Base-by-base conservation (phyloP, 2,797 vertebrate genomes). In the Trachurus trachurus region DNA sequence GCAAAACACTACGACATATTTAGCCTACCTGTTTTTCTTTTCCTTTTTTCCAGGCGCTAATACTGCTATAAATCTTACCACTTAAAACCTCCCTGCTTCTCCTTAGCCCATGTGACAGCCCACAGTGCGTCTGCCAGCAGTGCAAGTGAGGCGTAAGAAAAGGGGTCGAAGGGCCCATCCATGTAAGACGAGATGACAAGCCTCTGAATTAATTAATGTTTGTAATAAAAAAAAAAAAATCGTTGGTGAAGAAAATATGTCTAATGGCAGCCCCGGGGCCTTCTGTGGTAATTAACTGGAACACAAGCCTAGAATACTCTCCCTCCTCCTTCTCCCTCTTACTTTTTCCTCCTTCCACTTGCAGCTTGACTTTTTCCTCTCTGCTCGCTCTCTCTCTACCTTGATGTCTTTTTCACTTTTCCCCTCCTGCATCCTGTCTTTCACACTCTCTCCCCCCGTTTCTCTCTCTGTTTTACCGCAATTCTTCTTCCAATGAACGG, bases 141-240 rank as follows among this genome's bases (percentile, higher is more conserved):
- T 88, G 90, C 85, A 90, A 91, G 90, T 85, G 87, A 93, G 88
- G 91, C 90, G 80, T 90, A 88, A 92, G 91, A 84, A 92, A 91
- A 87, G 82, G 80, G 94, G 92, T 93, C 90, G 83, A 90, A 94
- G 91, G 92, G 91, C 90, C 87, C 89, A 88, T 93, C 90, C 89
- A 88, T 88, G 92, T 93, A 93, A 93, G 87, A 92, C 86, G 85
- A 92, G 88, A 93, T 93, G 93, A 93, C 93, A 94, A 92, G 92
- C 83, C 89, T 92, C 91, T 87, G 90, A 94, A 95, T 95, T 94
- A 94, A 95, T 95, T 95, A 93, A 95, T 94, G 92, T 94, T 93
- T 90, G 91, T 92, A 91, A 93, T 89, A 26, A 26, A 26, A 89
- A 80, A 89, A 80, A 89, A 81, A 86, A 88, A 91, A 88, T 69